phyloP scores from a whole-genome alignment of 2,888 invertebrate species.

The Keiferia lycopersicella region DNA sequence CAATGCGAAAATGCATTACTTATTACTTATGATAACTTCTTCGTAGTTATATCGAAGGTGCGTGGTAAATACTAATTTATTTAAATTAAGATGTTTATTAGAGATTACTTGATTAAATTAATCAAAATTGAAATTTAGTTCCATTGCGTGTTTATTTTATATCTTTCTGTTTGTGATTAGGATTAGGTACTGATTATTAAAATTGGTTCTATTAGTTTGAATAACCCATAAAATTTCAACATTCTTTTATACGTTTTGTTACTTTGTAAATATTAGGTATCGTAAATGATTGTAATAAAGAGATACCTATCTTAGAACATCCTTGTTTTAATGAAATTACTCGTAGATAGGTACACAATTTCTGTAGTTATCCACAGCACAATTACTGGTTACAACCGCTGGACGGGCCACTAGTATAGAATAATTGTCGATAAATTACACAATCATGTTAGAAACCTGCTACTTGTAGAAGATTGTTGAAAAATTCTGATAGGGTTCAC shows the following conservation, averaged over 20 bases:
- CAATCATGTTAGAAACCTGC: no score
- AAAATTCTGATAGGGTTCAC: no score
- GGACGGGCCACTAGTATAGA: no score
- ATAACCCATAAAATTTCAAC: constrained; percentile 30
- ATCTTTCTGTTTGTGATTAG: constrained; percentile 19
- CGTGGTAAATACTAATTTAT: constrained; percentile 64
- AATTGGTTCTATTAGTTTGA: neutral
- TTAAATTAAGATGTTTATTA: constrained; percentile 50
- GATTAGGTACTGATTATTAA: neutral
- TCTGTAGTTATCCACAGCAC: neutral
- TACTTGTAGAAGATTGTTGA: no score
- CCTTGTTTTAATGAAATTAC: constrained; percentile 44
- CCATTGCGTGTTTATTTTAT: constrained; percentile 12
- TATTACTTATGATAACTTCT: constrained; percentile 41
- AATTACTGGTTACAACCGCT: no score
- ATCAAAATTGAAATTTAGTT: constrained; percentile 35
- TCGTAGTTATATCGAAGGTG: constrained; percentile 52
- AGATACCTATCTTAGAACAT: constrained; percentile 51
- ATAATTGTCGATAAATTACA: no score
- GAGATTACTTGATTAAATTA: constrained; percentile 37
- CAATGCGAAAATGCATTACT: constrained; percentile 49
- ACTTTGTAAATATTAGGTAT: constrained; percentile 66
- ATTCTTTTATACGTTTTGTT: constrained; percentile 58
- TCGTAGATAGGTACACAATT: no score
- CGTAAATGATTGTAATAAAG: constrained; percentile 70